Evolutionary conservation across 2,888 invertebrate species (phyloP), one percentile per base, ranked within the genome.

Genomic region (Litoditis marina): DNA sequence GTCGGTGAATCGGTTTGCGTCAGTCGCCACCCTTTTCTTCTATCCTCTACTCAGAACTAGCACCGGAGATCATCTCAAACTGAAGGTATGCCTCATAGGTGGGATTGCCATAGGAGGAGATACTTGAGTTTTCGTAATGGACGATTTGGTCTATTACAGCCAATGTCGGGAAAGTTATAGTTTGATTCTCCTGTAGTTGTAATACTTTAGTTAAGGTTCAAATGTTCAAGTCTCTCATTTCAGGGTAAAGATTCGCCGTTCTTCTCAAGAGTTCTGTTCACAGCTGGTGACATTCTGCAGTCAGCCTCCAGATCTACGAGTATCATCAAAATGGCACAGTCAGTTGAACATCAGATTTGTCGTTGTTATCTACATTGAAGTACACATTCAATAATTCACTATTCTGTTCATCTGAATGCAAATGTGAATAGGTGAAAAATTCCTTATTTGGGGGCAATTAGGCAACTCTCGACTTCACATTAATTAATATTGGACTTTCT

Each of bases 221-320:
- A 55, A 42, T 55, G 11, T 39, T 36, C 39, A 36, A 55, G 27
- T 27, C n/a, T 3, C 13, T 34, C 19, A 32, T 52, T 60, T 62
- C 13, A 62, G 62, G 62, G 62, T 8, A 52, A 36, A 39, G 62
- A 62, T 32, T 42, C 62, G n/a, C 44, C 56, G 6, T 62, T 62
- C 44, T 28, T 62, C 11, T 36, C 51, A 8, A 49, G 34, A 39
- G 19, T 62, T 1, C 36, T 62, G 13, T 13, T 57, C 19, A 32
- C 42, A 7, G 62, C 57, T 2, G 56, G 36, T n/a, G 62, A 62
- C 27, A 57, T 62, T 51, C 50, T 62, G 11, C 56, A 56, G 19
- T 57, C 32, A 13, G 62, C 39, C 22, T 4, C 13, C 1, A 19
- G 19, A 1, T 62, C 62, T 8, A 31, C 50, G 7, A 57, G 22